Evolutionary conservation across 2,113 vertebrate species (phyloP).

Genomic region (Hemicordylus capensis): DNA sequence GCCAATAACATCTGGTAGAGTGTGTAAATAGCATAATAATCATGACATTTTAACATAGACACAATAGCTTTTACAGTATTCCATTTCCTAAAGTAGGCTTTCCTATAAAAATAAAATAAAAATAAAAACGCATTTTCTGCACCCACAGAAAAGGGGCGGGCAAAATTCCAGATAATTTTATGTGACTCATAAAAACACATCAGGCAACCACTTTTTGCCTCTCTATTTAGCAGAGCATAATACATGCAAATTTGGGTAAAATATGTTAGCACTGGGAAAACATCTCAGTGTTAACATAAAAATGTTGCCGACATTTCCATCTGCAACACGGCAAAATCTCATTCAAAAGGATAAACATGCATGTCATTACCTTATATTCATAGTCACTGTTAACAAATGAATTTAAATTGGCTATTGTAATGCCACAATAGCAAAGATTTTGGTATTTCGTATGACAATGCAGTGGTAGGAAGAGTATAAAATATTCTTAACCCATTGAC

Average conservation of each 20-base stretch:
- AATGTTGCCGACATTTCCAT: neutral
- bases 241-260: conserved; percentile 21
- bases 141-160: too few relatives aligned
- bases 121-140: neutral
- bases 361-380: neutral
- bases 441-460: neutral
- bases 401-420: conserved; percentile 12
- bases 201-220: neutral
- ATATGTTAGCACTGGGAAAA: neutral
- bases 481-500: neutral
- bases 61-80: neutral
- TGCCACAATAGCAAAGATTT: neutral
- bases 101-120: accelerated
- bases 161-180: neutral
- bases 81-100: neutral
- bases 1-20: too few relatives aligned
- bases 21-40: neutral
- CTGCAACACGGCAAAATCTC: neutral
- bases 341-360: conserved; percentile 17
- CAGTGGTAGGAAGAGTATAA: neutral
- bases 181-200: neutral
- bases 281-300: neutral
- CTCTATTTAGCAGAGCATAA: neutral
- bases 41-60: neutral
- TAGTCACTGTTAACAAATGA: neutral